A percentile compares a stretch with the other conserved stretches of the same genome.
Evolutionary conservation across 2,888 invertebrate species (phyloP).

Genomic region (Agriotes lineatus): DNA sequence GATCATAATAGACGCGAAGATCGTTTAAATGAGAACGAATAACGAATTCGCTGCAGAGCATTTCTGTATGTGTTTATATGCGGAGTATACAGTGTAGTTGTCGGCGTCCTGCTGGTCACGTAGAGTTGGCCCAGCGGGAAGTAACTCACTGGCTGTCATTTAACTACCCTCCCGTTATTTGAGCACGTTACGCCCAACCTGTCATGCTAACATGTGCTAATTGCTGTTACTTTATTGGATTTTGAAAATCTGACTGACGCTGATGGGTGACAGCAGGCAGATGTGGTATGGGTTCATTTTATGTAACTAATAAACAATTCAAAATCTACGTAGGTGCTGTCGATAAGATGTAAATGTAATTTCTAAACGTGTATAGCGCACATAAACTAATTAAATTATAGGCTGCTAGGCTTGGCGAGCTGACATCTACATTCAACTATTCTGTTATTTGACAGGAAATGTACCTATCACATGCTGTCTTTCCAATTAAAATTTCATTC

Average conservation of each 20-base stretch:
- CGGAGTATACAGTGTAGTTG: constrained; percentile 37
- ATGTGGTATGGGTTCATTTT: constrained; percentile 22
- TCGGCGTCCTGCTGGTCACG: constrained; percentile 48
- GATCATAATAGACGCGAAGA: constrained; percentile 34
- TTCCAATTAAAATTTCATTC: too few species aligned
- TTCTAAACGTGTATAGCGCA: too few species aligned
- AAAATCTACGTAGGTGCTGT: not conserved
- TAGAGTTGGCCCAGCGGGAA: constrained; percentile 47
- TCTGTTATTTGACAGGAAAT: too few species aligned
- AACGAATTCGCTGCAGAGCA: constrained; percentile 26
- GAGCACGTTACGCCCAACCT: constrained; percentile 36
- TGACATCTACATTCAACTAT: too few species aligned
- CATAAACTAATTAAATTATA: too few species aligned
- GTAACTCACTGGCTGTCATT: constrained; percentile 50
- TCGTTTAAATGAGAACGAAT: constrained; percentile 34
- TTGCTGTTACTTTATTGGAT: constrained; percentile 52
- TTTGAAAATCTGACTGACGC: constrained; percentile 50
- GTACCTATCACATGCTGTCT: too few species aligned
- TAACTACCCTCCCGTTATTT: constrained; percentile 48
- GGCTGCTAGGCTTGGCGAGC: too few species aligned
- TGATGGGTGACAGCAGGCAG: constrained; percentile 51
- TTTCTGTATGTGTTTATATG: constrained; percentile 35
- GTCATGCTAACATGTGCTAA: constrained; percentile 53
- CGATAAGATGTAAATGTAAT: too few species aligned
- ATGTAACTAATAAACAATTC: constrained; percentile 15